These are phyloP conservation scores for Leptoclinus maculatus DNA, from an alignment of 2,797 vertebrate species.

Conservation along the genomic window DNA sequence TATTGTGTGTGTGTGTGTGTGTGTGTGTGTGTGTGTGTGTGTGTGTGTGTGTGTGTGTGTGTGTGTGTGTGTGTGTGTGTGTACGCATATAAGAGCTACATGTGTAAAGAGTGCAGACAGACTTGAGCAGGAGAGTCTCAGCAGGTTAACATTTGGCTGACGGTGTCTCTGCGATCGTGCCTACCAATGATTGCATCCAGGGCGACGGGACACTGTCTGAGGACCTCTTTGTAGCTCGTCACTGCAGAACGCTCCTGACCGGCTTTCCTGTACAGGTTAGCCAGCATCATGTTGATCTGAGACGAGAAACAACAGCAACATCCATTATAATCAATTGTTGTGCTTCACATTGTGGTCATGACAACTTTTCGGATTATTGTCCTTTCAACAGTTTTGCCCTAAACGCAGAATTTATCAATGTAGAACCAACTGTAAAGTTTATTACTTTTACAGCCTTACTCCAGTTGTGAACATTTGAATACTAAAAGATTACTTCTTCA, in stretches of 20 bases:
- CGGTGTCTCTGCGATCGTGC: neutral
- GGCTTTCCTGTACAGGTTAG: constrained; percentile 97
- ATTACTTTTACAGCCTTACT: neutral
- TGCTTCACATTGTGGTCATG: neutral
- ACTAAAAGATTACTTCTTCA: neutral
- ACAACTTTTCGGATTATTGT: neutral
- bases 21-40: neutral
- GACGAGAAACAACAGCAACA: constrained; percentile 10
- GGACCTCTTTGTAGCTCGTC: constrained; percentile 98
- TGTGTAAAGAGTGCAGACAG: neutral
- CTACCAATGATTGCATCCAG: constrained; percentile 97
- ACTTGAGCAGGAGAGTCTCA: neutral
- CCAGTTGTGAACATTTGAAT: neutral
- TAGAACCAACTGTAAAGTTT: neutral
- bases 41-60: neutral
- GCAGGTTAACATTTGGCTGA: neutral
- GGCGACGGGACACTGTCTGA: constrained; percentile 96
- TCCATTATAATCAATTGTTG: neutral
- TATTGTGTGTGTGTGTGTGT: neutral
- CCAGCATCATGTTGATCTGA: constrained; percentile 99
- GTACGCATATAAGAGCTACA: neutral
- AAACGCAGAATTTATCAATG: neutral
- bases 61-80: neutral
- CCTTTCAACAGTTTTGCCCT: neutral
- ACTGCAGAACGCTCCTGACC: constrained; percentile 98